Evolutionary conservation across 2,113 vertebrate genomes (phyloP).

Genomic region (Leptobrachium leishanense): DNA sequence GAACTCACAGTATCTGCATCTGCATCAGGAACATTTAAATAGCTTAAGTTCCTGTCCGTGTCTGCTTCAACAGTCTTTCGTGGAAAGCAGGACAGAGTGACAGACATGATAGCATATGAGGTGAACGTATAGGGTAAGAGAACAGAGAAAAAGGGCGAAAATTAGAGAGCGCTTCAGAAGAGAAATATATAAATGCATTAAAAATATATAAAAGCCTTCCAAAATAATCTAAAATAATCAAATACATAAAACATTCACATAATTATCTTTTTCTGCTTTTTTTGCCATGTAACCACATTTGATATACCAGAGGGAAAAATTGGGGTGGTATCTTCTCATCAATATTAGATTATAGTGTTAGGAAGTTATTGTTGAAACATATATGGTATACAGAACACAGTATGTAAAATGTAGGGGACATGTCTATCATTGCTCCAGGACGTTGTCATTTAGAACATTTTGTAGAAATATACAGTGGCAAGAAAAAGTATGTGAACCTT

Average conservation of each 20-base stretch:
- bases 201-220: not conserved
- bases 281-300: not conserved
- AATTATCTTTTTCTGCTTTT: not conserved
- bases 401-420: too few relatives aligned
- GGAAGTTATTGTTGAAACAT: too few relatives aligned
- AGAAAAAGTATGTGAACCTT: too few relatives aligned
- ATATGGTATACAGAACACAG: too few relatives aligned
- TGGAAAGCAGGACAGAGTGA: constrained; percentile 49
- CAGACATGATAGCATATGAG: constrained; percentile 58
- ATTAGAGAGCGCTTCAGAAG: not conserved
- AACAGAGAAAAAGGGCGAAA: constrained; percentile 47
- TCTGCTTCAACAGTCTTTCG: constrained; percentile 80
- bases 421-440: too few relatives aligned
- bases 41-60: constrained; percentile 87
- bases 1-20: constrained; percentile 96
- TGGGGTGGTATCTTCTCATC: too few relatives aligned
- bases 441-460: too few relatives aligned
- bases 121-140: constrained; percentile 50
- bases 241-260: not conserved
- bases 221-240: not conserved
- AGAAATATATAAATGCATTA: not conserved
- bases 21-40: constrained; percentile 90
- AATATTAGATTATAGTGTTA: too few relatives aligned
- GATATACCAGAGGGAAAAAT: too few relatives aligned
- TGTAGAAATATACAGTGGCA: too few relatives aligned